A percentile compares a stretch with the other conserved stretches of the same genome.
Conservation (phyloP, 2,797 vertebrate genomes). For the Cephalopachus bancanus region DNA sequence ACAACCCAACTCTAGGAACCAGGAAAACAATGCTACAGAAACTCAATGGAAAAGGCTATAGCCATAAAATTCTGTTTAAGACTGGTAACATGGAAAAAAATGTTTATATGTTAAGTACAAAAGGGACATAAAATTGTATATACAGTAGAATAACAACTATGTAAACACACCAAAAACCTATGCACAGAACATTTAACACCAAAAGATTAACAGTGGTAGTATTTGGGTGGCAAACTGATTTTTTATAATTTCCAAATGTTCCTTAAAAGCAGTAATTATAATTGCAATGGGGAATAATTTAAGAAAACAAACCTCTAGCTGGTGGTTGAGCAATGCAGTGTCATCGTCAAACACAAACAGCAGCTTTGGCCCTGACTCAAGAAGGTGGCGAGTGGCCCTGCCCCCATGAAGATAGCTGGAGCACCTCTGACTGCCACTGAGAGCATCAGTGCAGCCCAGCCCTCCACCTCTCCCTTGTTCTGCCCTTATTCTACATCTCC, state of each 20-base stretch:
- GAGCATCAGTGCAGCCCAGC: neutral
- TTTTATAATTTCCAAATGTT: constrained; percentile 60
- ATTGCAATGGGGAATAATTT: constrained; percentile 44
- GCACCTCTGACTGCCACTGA: neutral
- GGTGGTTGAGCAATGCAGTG: constrained; percentile 65
- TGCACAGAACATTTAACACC: constrained; percentile 82
- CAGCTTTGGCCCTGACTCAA: constrained; percentile 48
- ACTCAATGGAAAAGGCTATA: constrained; percentile 54
- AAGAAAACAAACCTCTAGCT: constrained; percentile 68
- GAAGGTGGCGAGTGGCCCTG: neutral
- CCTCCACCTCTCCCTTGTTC: neutral
- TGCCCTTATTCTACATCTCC: neutral
- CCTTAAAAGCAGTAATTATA: constrained; percentile 74
- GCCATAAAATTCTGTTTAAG: constrained; percentile 73
- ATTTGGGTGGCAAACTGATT: constrained; percentile 73
- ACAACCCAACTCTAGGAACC: neutral
- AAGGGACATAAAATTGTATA: constrained; percentile 85
- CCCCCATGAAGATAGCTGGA: neutral
- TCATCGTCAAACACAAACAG: neutral
- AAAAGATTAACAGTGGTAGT: constrained; percentile 77
- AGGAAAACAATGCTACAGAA: constrained; percentile 49
- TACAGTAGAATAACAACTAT: constrained; percentile 83
- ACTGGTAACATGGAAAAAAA: constrained; percentile 83
- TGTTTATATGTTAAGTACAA: constrained; percentile 85
- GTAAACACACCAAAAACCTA: constrained; percentile 82